Conservation (phyloP, 2,888 invertebrate genomes). For the Geophilus truncorum region DNA sequence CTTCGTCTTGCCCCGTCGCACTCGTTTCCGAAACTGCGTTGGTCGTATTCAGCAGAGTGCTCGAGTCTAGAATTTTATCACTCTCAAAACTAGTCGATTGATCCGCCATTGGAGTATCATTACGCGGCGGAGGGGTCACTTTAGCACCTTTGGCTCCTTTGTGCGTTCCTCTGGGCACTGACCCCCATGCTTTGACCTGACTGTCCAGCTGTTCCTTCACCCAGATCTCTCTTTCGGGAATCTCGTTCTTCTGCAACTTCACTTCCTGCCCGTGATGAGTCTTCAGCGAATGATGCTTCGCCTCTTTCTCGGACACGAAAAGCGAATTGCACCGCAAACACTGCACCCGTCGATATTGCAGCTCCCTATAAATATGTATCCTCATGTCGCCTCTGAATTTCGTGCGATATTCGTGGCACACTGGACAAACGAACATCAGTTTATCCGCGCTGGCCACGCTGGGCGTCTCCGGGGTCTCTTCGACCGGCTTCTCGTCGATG, state of each 20-base stretch:
- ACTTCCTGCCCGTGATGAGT: not conserved
- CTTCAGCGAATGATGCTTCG: slow-evolving; percentile 29
- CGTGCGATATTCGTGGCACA: slow-evolving; percentile 58
- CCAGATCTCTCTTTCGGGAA: slow-evolving; percentile 31
- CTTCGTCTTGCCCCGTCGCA: not conserved
- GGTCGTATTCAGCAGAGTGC: no score
- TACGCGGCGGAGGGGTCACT: no score
- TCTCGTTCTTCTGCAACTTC: slow-evolving; percentile 2
- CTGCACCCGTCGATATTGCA: slow-evolving; percentile 58
- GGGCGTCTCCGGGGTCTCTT: not conserved
- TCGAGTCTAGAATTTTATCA: no score
- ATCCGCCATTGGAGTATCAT: no score
- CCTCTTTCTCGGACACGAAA: slow-evolving; percentile 33
- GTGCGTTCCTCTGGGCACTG: not conserved
- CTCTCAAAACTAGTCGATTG: not conserved
- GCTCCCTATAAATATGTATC: slow-evolving; percentile 63
- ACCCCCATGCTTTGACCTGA: slow-evolving; percentile 19
- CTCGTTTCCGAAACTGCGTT: not conserved
- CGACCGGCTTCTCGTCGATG: not conserved
- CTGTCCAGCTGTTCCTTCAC: slow-evolving; percentile 31
- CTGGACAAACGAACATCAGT: slow-evolving; percentile 52
- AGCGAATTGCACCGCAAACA: slow-evolving; percentile 28
- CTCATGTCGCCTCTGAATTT: slow-evolving; percentile 59
- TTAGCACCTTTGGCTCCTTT: not conserved
- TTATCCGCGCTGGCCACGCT: not conserved